Evolutionary conservation across 2,113 vertebrate genomes (phyloP), one percentile per base, ranked within the genome.

Genomic region (Cynopterus brachyotis): DNA sequence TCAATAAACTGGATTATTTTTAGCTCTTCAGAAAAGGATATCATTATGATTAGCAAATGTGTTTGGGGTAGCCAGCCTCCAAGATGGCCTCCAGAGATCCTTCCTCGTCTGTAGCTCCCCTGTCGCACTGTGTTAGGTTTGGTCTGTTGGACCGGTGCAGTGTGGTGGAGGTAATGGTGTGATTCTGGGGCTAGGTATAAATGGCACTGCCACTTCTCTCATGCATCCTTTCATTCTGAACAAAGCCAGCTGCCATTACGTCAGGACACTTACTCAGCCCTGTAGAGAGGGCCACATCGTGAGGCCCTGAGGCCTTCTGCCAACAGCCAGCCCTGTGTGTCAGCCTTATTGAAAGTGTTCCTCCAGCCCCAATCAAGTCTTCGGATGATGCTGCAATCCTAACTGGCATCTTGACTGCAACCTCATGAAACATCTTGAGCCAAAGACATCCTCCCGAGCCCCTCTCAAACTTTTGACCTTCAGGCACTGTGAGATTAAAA

Each of bases 161-260:
- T 15, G 62, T 16, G 20, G 12, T 75, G 7, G 70, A 24, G 32
- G 13, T 16, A 20, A 35, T 8, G 6, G 7, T 64, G 19, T 75
- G 19, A 47, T 64, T 32, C 20, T 42, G 32, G 40, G n/a, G 35
- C 0, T 1, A 76, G 17, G 19, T 15, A 17, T 15, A 72, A 64
- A 35, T 16, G 45, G 2, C 20, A 62, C 13, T 80, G 57, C 4
- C 13, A 28, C 45, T 62, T 89, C 20, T 15, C 55, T 8, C 19
- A 28, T 42, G 7, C 19, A 7, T 9, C 20, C 28, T 85, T 91
- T 12, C 19, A 20, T 45, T 3, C 80, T 24, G 16, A 24, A 15
- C 6, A 24, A 82, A 66, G 16, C 9, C 5, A 57, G 42, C 1
- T 0, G 9, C 7, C 3, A 53, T 35, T 32, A 20, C 2, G 12